A percentile compares a stretch with the other conserved stretches of the same genome.
Conservation (phyloP, 2,888 invertebrate genomes). For the Cerastis rubricosa region DNA sequence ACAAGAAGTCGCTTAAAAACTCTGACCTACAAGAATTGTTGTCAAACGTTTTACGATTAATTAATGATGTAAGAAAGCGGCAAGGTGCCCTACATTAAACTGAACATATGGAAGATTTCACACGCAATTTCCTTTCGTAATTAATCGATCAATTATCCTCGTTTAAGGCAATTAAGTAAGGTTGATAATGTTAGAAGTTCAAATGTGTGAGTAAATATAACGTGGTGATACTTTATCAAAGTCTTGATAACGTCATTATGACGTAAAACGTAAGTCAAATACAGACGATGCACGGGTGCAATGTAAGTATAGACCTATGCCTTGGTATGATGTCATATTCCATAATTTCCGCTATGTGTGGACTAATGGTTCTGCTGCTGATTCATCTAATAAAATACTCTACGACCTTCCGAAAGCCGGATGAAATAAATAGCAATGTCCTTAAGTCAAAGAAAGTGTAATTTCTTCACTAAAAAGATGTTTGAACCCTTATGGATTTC, state of each 20-base stretch:
- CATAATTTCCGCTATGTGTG: slow-evolving; percentile 8
- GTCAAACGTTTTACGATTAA: slow-evolving; percentile 36
- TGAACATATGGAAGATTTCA: slow-evolving; percentile 42
- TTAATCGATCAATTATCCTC: slow-evolving; percentile 54
- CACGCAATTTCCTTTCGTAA: slow-evolving; percentile 54
- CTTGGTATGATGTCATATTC: slow-evolving; percentile 31
- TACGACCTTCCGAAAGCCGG: not conserved
- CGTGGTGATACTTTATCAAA: slow-evolving; percentile 27
- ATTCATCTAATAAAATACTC: slow-evolving; percentile 20
- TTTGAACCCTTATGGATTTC: slow-evolving; percentile 3
- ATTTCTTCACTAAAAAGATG: not conserved
- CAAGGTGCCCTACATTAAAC: slow-evolving; percentile 44
- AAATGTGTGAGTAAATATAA: slow-evolving; percentile 35
- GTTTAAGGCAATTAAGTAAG: slow-evolving; percentile 52
- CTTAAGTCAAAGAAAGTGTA: slow-evolving; percentile 5
- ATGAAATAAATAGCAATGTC: not conserved
- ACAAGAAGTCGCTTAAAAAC: not conserved
- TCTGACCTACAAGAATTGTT: slow-evolving; percentile 31
- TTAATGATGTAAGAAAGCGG: slow-evolving; percentile 23
- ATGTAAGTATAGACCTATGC: slow-evolving; percentile 14
- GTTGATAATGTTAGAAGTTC: slow-evolving; percentile 43
- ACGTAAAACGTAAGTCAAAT: slow-evolving; percentile 32
- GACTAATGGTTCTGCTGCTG: not conserved
- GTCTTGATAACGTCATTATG: slow-evolving; percentile 23
- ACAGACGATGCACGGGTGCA: slow-evolving; percentile 4